Percentiles rank a stretch among this genome's conserved stretches.
Conservation (phyloP, 64 coral and sea anemone species). For the Stichodactyla helianthus region DNA sequence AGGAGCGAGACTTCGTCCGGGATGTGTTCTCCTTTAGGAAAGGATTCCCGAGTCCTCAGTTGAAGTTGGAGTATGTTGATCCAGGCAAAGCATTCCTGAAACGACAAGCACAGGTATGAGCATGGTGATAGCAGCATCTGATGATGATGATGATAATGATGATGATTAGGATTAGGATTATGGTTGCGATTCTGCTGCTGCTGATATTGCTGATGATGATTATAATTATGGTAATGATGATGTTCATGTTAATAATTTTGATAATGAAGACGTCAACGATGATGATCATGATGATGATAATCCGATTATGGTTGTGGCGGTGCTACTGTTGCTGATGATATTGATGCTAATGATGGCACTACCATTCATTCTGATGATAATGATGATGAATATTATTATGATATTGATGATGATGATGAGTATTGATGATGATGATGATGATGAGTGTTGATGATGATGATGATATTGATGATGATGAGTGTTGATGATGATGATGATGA, state of each 20-base stretch:
- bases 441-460: not conserved
- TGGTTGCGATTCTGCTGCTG: not conserved
- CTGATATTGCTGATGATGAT: not conserved
- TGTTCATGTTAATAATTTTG: not conserved
- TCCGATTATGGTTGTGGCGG: too few relatives aligned
- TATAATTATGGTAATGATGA: not conserved
- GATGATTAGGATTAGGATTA: not conserved
- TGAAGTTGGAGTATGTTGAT: slow-evolving; percentile 64
- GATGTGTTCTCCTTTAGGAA: slow-evolving; percentile 89
- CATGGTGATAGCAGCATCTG: not conserved
- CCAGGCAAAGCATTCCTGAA: slow-evolving; percentile 60
- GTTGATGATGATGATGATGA: not conserved
- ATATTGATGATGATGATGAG: not conserved
- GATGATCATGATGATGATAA: not conserved
- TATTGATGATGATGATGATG: not conserved
- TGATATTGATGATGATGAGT: too few relatives aligned
- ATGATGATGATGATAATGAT: not conserved
- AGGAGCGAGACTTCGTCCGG: slow-evolving; percentile 66
- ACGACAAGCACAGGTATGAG: slow-evolving; percentile 78
- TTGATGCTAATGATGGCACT: not conserved
- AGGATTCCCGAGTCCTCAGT: slow-evolving; percentile 84
- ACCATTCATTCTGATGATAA: not conserved
- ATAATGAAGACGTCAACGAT: too few relatives aligned
- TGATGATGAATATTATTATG: not conserved
- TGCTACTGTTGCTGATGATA: not conserved